Conservation (phyloP, 2,888 invertebrate genomes). For the Ischnus inquisitorius region DNA sequence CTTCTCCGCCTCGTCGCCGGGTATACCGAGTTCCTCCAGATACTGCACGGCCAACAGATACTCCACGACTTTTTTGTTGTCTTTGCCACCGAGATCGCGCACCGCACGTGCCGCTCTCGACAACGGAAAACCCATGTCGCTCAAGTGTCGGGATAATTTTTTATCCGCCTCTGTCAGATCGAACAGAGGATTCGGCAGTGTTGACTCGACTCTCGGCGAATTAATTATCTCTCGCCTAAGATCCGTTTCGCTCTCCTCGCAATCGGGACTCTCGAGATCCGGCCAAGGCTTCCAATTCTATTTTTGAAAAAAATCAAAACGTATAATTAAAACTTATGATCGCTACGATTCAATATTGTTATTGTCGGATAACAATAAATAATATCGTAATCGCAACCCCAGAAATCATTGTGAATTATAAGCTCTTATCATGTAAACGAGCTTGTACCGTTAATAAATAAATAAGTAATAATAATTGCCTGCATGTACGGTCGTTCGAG, state of each 20-base stretch:
- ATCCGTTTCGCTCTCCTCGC: slow-evolving; percentile 72
- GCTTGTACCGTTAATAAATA: no score
- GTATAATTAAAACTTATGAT: neutral
- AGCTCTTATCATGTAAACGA: no score
- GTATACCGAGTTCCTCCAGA: slow-evolving; percentile 85
- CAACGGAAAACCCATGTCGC: slow-evolving; percentile 95
- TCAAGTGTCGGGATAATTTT: slow-evolving; percentile 90
- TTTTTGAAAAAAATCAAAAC: neutral
- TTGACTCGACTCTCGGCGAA: slow-evolving; percentile 65
- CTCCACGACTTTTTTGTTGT: slow-evolving; percentile 96
- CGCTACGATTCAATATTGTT: neutral
- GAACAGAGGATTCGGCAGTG: slow-evolving; percentile 72
- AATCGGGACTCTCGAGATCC: slow-evolving; percentile 80
- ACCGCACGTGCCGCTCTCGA: slow-evolving; percentile 92
- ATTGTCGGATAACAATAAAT: neutral
- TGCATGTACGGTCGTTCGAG: slow-evolving; percentile 83
- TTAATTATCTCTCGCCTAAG: slow-evolving; percentile 52
- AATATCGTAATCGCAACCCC: no score
- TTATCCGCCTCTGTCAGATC: slow-evolving; percentile 85
- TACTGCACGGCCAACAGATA: slow-evolving; percentile 90
- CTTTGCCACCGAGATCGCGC: slow-evolving; percentile 91
- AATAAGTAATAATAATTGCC: slow-evolving; percentile 72
- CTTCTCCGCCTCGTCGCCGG: slow-evolving; percentile 85
- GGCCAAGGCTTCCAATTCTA: slow-evolving; percentile 84
- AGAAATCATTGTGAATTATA: no score